Evolutionary conservation across 2,113 vertebrate genomes (phyloP).

Genomic region (Merops nubicus): DNA sequence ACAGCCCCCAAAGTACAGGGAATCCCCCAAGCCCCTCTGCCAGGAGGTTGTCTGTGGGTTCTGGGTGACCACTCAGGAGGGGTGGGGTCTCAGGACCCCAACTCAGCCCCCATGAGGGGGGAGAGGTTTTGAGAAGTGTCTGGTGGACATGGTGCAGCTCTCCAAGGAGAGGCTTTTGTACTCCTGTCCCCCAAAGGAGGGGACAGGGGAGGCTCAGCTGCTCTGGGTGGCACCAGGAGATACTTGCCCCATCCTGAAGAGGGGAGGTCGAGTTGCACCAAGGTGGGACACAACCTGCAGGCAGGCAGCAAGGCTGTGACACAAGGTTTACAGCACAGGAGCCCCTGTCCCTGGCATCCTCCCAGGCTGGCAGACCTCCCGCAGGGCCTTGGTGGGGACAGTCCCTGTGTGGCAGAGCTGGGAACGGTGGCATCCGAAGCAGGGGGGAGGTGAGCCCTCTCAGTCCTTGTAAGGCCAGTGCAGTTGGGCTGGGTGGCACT

Average conservation of each 20-base stretch:
- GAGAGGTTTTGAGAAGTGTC: background rate
- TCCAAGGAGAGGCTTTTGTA: background rate
- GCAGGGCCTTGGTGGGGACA: background rate
- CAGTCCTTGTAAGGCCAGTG: background rate
- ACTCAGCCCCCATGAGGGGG: fast-evolving
- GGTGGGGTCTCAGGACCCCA: fast-evolving
- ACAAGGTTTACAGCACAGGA: background rate
- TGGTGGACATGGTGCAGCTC: background rate
- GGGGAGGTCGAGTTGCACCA: background rate
- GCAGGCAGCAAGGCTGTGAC: background rate
- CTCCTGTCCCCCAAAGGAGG: background rate
- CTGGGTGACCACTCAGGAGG: background rate
- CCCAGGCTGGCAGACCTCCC: background rate
- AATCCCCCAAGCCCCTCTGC: background rate
- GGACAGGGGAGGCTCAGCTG: background rate
- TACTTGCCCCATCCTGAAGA: background rate
- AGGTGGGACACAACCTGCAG: fast-evolving
- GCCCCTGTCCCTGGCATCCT: background rate
- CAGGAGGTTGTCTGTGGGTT: background rate
- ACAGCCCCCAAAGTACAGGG: background rate
- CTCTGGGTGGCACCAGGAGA: fast-evolving
- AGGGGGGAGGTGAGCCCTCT: fast-evolving
- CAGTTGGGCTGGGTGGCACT: background rate
- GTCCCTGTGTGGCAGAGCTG: fast-evolving
- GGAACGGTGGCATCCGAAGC: background rate